Base-by-base conservation (phyloP, 2,113 vertebrate species). In the Pachyramphus minor region DNA sequence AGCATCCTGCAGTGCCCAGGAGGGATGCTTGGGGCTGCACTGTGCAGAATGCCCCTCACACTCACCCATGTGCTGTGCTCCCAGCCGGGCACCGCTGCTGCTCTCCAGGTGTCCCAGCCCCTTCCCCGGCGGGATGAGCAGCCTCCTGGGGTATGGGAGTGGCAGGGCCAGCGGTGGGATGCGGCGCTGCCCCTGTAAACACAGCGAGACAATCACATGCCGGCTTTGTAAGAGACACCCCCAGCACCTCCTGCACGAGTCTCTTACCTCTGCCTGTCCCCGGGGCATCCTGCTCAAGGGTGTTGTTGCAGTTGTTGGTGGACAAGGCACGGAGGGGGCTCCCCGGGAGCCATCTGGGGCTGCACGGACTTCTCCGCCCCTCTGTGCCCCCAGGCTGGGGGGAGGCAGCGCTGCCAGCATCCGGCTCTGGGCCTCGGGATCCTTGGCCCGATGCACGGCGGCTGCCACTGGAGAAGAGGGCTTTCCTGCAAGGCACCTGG, bases 401-500 rank as follows among this genome's bases (percentile, higher is more conserved):
- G 8, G 31, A 3, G 0, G 11, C 18, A 27, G 69, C 0, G 6
- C 75, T 50, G 41, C 41, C 72, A 12, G 11, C 68, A 4, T 59
- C n/a, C 1, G 41, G 74, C 56, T 95, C 94, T 1, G 15, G 11
- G 31, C 8, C 41, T 8, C 6, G 35, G 27, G 47, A 15, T 58
- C 53, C 79, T 42, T 78, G 82, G 47, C 63, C 68, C 0, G 28
- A 49, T 0, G 27, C 39, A 39, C 50, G 53, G 33, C 7, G 33
- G 94, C 47, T 56, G 52, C 95, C 49, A 8, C 60, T 3, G 13
- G 50, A 33, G 47, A 92, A 45, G 52, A 83, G 39, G 11, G 82
- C 37, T 72, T 94, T 97, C 84, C 97, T 95, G 37, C 80, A 97
- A 97, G 97, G 90, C 89, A 74, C 42, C 37, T 96, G 92, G 9